Evolutionary conservation across 2,113 vertebrate species (phyloP).

Genomic region (Oceanites oceanicus): DNA sequence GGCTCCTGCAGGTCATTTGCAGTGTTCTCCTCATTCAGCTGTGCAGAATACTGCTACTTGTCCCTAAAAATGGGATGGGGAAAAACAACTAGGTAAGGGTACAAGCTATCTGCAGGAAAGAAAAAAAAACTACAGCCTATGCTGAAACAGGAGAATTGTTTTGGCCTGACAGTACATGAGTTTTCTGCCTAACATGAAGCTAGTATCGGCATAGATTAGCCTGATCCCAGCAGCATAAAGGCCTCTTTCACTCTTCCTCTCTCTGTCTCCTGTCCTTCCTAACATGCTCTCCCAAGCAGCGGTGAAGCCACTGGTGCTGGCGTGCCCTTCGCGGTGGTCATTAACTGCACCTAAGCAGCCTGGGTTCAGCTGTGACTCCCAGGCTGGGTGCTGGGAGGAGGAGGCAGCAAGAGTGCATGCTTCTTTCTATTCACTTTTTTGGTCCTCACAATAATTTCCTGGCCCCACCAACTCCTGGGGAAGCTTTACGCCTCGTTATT

Average conservation of each 20-base stretch:
- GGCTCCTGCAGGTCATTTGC: background rate
- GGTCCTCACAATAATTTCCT: background rate
- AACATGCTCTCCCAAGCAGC: background rate
- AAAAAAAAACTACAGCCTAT: background rate
- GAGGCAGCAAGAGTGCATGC: background rate
- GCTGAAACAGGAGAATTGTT: background rate
- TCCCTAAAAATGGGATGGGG: background rate
- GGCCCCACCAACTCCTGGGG: background rate
- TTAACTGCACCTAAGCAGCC: background rate
- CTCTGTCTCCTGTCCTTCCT: background rate
- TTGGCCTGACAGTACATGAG: background rate
- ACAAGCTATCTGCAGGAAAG: background rate
- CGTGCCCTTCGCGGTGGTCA: background rate
- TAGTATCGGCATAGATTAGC: background rate
- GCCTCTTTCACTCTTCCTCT: background rate
- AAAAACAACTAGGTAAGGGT: background rate
- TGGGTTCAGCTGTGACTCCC: background rate
- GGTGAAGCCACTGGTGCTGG: background rate
- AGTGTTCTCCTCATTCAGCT: background rate
- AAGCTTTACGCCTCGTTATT: background rate
- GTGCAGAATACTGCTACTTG: background rate
- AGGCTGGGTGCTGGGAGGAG: background rate
- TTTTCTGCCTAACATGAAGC: background rate
- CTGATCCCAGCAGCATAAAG: background rate
- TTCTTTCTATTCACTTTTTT: background rate